Evolutionary conservation across 1,140 invertebrate genomes (phyloP), one percentile per base, ranked within the genome.

Genomic region (Helicoverpa zea): DNA sequence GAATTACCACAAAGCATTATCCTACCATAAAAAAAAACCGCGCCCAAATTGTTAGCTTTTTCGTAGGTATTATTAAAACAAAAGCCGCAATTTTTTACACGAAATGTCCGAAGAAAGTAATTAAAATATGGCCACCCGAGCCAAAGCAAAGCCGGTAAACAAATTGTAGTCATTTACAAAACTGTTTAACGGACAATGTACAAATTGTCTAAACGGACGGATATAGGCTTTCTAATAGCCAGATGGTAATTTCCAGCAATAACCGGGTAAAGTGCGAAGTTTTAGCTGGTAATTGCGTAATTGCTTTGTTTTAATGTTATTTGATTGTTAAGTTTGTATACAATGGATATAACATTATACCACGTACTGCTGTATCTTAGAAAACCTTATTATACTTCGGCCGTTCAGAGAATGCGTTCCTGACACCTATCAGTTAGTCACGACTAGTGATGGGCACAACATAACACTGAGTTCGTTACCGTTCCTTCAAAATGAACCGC

Each of bases 121-220:
- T 43, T 58, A 73, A 56, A 73, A 7, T 43, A 51, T 73, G 70
- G 70, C 18, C n/a, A 49, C 18, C 64, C 43, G 12, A 16, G 64
- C 64, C 64, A 14, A 72, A 72, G 49, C 47, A 52, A 72, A 72
- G 51, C 68, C 29, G 23, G 13, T 23, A 47, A 47, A 74, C 72
- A 74, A 74, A 74, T 74, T n/a, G 72, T 59, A 61, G 54, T 4
- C 35, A 59, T 74, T 74, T 59, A 47, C 30, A 47, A 59, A 59
- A 74, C 72, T 49, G 72, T 47, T 47, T 13, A 43, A 18, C 56
- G 35, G 30, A 58, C 70, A 74, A 74, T 56, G 58, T 18, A 58
- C 66, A 56, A 74, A 74, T 61, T 59, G 72, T 12, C 4, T 16
- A 18, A 74, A 74, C 56, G 5, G 51, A 43, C 52, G 16, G 52